Percentiles rank a stretch among this genome's conserved stretches.
These are phyloP conservation scores for Melanerpes aurifrons DNA, from an alignment of 2,113 vertebrate genomes.

Conservation along the genomic window DNA sequence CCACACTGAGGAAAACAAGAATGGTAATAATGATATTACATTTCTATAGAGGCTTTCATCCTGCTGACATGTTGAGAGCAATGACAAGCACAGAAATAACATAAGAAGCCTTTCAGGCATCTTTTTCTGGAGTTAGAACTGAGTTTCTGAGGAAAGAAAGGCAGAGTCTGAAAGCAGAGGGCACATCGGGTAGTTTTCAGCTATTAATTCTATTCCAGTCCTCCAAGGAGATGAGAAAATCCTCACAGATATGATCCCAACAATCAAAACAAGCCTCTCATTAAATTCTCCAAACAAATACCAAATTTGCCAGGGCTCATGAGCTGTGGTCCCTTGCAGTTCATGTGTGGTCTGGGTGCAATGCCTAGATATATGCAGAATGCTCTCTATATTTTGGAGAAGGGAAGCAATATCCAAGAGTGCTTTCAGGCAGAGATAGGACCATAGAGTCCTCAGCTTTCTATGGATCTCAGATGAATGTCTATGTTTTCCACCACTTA, in stretches of 20 bases:
- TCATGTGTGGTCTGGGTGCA: neutral
- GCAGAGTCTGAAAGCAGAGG: neutral
- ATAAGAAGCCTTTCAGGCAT: slow-evolving; percentile 28
- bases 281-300: neutral
- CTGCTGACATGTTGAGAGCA: slow-evolving; percentile 41
- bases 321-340: neutral
- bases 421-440: neutral
- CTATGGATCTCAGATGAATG: neutral
- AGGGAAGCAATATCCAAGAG: neutral
- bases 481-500: neutral
- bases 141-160: slow-evolving; percentile 14
- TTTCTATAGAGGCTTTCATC: slow-evolving; percentile 51
- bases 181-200: neutral
- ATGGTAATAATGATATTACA: slow-evolving; percentile 41
- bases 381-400: neutral
- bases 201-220: neutral
- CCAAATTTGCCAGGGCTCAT: neutral
- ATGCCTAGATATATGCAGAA: neutral
- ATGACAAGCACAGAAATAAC: slow-evolving; percentile 39
- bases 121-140: neutral
- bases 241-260: neutral
- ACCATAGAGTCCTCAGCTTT: neutral
- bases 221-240: neutral
- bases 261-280: neutral
- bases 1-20: slow-evolving; percentile 36